A percentile compares a stretch with the other conserved stretches of the same genome.
These are phyloP conservation scores for Periophthalmus magnuspinnatus DNA, from an alignment of 2,797 vertebrate genomes.

Conservation along the genomic window DNA sequence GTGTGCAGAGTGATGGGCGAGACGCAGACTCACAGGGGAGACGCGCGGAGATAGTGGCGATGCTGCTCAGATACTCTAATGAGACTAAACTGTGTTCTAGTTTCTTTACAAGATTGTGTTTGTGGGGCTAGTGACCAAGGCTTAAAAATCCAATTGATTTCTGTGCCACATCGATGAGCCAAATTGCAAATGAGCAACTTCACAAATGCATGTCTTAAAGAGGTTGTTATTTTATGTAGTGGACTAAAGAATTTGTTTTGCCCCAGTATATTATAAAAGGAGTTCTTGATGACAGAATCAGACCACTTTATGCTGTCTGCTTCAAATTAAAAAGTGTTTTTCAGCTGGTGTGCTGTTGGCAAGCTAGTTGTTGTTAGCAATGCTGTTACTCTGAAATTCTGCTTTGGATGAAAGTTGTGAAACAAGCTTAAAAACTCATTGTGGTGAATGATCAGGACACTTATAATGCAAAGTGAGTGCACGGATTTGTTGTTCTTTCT, in stretches of 20 bases:
- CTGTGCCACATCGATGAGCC: not conserved
- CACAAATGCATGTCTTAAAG: too few species aligned
- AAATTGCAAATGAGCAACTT: too few species aligned
- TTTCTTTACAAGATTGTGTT: not conserved
- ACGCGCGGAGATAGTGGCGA: slow-evolving; percentile 53
- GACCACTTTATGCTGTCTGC: not conserved
- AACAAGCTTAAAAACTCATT: too few species aligned
- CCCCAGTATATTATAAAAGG: not conserved
- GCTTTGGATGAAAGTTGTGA: too few species aligned
- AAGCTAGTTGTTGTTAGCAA: too few species aligned
- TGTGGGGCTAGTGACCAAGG: too few species aligned
- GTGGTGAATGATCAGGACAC: too few species aligned
- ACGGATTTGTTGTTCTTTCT: too few species aligned
- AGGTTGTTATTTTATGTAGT: too few species aligned
- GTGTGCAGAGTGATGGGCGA: slow-evolving; percentile 54
- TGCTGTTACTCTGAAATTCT: too few species aligned
- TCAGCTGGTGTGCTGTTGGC: too few species aligned
- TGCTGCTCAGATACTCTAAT: slow-evolving; percentile 53
- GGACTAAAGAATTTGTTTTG: not conserved
- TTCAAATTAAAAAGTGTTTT: not conserved
- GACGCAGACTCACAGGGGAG: slow-evolving; percentile 58
- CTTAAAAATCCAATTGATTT: not conserved
- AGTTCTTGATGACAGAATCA: not conserved
- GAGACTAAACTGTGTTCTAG: not conserved
- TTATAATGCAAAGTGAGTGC: too few species aligned